Conservation (phyloP, 2,888 invertebrate species). For the Poecilobothrus nobilitatus region DNA sequence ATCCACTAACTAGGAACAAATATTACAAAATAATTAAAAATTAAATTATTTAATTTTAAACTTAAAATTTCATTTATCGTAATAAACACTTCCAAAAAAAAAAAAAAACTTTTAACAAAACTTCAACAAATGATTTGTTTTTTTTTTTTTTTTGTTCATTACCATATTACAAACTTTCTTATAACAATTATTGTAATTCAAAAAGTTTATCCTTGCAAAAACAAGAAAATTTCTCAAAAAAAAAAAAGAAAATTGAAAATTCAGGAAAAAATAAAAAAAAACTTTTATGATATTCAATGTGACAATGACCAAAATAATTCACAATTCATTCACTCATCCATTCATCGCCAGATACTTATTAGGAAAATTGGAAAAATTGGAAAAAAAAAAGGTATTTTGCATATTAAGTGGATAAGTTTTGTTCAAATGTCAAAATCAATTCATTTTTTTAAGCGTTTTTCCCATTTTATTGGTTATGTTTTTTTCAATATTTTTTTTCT, state of each 20-base stretch:
- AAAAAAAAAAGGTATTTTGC: neutral
- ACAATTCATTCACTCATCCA: too few relatives aligned
- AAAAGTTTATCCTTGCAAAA: neutral
- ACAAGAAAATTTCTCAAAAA: neutral
- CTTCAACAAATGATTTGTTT: too few relatives aligned
- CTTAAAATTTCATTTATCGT: too few relatives aligned
- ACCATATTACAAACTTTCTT: neutral
- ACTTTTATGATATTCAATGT: neutral
- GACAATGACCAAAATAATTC: neutral
- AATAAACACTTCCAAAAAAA: too few relatives aligned
- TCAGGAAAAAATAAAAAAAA: neutral
- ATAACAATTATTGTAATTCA: neutral
- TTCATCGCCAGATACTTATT: neutral
- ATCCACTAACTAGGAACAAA: too few relatives aligned
- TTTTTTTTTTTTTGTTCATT: neutral
- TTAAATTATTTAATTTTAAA: too few relatives aligned
- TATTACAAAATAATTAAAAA: too few relatives aligned
- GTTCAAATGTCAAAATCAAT: neutral
- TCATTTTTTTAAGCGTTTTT: neutral
- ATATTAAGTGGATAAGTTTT: slow-evolving; percentile 6
- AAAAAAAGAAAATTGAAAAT: neutral
- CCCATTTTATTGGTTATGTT: too few relatives aligned
- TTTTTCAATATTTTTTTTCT: neutral
- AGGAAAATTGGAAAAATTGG: neutral
- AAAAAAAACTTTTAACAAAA: too few relatives aligned